These are phyloP conservation scores for Periophthalmus modestus DNA, from an alignment of 2,113 vertebrate genomes.

Conservation along the genomic window DNA sequence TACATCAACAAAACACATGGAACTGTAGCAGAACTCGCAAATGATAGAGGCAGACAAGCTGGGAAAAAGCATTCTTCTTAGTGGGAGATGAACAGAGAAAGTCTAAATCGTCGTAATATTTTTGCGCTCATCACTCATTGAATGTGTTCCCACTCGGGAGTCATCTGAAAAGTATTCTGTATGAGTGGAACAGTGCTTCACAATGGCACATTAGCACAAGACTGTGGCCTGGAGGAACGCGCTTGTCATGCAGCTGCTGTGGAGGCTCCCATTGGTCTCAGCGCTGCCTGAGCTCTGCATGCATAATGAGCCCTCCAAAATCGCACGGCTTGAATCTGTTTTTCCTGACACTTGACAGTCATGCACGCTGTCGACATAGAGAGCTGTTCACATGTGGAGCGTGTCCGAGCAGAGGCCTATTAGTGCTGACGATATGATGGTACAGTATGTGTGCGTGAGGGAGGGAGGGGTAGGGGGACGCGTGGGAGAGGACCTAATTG, in stretches of 20 bases:
- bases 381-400: slow-evolving; percentile 43
- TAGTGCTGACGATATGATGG: slow-evolving; percentile 32
- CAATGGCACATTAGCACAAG: slow-evolving; percentile 37
- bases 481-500: not conserved
- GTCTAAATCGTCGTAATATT: not conserved
- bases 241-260: slow-evolving; percentile 53
- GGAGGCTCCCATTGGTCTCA: slow-evolving; percentile 28
- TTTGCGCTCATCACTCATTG: slow-evolving; percentile 24
- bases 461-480: not conserved
- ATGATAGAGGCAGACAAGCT: too few species aligned
- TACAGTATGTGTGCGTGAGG: slow-evolving; percentile 15
- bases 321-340: slow-evolving; percentile 59
- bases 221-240: slow-evolving; percentile 25
- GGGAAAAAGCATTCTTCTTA: not conserved
- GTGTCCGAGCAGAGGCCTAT: slow-evolving; percentile 40
- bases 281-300: slow-evolving; percentile 54
- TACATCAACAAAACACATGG: not conserved
- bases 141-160: slow-evolving; percentile 8
- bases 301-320: slow-evolving; percentile 57
- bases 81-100: not conserved
- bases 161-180: slow-evolving; percentile 44
- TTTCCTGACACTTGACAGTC: slow-evolving; percentile 51
- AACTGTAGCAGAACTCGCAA: not conserved
- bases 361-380: slow-evolving; percentile 44
- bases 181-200: slow-evolving; percentile 5